Conservation (phyloP, 2,113 vertebrate species). For the Perca flavescens region DNA sequence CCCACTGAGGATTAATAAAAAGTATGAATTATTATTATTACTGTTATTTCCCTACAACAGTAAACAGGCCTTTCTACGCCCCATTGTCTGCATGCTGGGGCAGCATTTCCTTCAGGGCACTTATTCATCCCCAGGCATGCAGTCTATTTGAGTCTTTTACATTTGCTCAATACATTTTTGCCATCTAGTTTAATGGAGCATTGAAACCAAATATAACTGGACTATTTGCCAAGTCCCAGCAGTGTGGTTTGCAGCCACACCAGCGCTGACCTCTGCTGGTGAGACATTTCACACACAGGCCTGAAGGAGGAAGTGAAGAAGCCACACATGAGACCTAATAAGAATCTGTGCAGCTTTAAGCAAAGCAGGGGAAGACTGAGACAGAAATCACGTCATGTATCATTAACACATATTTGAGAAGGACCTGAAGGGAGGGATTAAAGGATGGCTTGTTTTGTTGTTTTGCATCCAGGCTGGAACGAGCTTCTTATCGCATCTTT, state of each 20-base stretch:
- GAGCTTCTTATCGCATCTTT: conserved; percentile 97
- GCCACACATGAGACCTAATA: background rate
- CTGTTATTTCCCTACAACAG: no score
- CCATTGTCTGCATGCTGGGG: background rate
- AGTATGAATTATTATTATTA: no score
- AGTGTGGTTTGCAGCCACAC: conserved; percentile 16
- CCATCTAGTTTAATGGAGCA: conserved; percentile 65
- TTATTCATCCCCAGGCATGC: conserved; percentile 6
- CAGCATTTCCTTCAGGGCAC: conserved; percentile 26
- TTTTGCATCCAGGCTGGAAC: conserved; percentile 89
- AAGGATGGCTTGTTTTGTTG: background rate
- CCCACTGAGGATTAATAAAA: no score
- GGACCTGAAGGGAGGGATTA: background rate
- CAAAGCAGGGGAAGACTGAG: background rate
- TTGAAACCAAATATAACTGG: conserved; percentile 66
- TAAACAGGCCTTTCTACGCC: background rate
- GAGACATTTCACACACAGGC: conserved; percentile 32
- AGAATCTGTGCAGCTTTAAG: background rate
- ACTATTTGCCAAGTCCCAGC: conserved; percentile 51
- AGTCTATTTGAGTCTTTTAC: conserved; percentile 53
- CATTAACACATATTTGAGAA: background rate
- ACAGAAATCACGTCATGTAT: background rate
- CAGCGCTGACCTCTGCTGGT: conserved; percentile 72
- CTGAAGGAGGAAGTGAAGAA: background rate
- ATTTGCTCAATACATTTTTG: conserved; percentile 43